Evolutionary conservation across 2,797 vertebrate genomes (phyloP), one percentile per base, ranked within the genome.

Genomic region (Schizothorax lantsangensis): DNA sequence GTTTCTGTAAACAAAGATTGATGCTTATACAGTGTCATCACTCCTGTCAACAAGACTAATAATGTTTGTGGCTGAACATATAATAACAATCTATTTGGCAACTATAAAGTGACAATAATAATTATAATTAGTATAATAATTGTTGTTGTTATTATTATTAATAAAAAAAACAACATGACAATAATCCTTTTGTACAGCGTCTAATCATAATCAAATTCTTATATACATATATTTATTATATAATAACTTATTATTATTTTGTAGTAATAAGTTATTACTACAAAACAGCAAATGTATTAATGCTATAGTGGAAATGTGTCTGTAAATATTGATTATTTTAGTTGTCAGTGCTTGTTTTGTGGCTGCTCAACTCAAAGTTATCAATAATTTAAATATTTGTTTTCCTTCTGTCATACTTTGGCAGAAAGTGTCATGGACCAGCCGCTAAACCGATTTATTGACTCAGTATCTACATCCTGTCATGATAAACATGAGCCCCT

Each of bases 1-100:
- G 81, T 93, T 96, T 87, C 83, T 68, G 84, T 77, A 11, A 89
- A 75, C 6, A 54, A 26, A 33, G 45, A 62, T 21, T 6, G 5
- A 30, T 6, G 4, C 12, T 33, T 68, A 81, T 54, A 17, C 30
- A 38, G 9, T 43, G 52, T 43, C 38, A 73, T 83, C 17, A 73
- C 54, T 54, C 14, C 49, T 12, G 14, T 57, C 30, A 36, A 33
- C 43, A 81, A 54, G 80, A 54, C 30, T 52, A 36, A 3, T 36
- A 19, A 17, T 52, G 62, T 47, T 30, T 11, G 23, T 40, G 9
- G 47, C 47, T 82, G 0, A 45, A 80, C 17, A 47, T 36, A 43
- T 21, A 26, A 5, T n/a, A 9, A 15, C 30, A 14, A 81, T 69
- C 21, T 52, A 38, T 40, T 38, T 38, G 12, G 40, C 21, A 54